A percentile compares a stretch with the other conserved stretches of the same genome.
These are phyloP conservation scores for Microdon myrmicae DNA, from an alignment of 2,888 invertebrate species.

Conservation along the genomic window DNA sequence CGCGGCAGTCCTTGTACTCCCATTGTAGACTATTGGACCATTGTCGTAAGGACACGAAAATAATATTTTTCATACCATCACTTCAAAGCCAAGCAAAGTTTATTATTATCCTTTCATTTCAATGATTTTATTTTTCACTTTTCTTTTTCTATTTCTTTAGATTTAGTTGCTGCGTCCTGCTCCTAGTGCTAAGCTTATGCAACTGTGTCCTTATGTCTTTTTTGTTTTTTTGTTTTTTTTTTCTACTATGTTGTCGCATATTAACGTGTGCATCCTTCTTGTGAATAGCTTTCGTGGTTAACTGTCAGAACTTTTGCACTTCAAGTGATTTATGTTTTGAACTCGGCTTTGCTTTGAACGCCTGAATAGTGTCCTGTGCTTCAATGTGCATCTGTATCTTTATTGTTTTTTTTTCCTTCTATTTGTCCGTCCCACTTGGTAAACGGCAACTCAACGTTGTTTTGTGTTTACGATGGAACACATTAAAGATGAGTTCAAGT, in stretches of 20 bases:
- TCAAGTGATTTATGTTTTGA: conserved; percentile 58
- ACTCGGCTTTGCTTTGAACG: conserved; percentile 15
- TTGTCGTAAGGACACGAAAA: conserved; percentile 51
- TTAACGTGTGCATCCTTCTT: conserved; percentile 45
- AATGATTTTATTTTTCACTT: conserved; percentile 13
- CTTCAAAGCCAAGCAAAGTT: conserved; percentile 35
- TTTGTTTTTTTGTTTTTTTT: conserved; percentile 21
- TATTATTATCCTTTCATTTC: conserved; percentile 44
- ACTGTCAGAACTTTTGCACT: conserved; percentile 62
- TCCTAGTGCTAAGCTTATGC: conserved; percentile 30
- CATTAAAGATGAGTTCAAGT: conserved; percentile 18
- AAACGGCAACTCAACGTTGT: neutral
- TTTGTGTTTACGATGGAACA: neutral
- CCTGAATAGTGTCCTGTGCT: conserved; percentile 29
- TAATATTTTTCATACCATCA: conserved; percentile 25
- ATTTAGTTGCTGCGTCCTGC: conserved; percentile 28
- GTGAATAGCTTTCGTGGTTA: conserved; percentile 52
- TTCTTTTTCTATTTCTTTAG: conserved; percentile 29
- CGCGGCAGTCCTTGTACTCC: conserved; percentile 8
- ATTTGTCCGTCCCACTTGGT: conserved; percentile 32
- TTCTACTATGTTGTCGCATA: too few species aligned
- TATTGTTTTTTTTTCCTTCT: conserved; percentile 20
- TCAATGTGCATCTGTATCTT: conserved; percentile 4
- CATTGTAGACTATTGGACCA: conserved; percentile 39
- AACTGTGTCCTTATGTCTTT: conserved; percentile 11